These are phyloP conservation scores for Drosophila seclusa DNA, from an alignment of 2,888 invertebrate genomes.

Conservation along the genomic window DNA sequence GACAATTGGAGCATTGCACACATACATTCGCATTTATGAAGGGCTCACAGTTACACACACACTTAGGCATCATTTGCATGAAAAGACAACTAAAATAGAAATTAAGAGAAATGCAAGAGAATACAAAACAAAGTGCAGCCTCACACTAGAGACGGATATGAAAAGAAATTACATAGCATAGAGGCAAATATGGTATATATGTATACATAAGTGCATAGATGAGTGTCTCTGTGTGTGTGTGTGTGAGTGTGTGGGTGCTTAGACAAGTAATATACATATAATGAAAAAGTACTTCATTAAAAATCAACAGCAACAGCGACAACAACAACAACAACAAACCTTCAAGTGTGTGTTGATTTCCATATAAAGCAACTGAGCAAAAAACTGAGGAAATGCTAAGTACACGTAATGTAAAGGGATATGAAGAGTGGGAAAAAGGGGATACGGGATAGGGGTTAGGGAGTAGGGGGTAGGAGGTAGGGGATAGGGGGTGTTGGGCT, in stretches of 20 bases:
- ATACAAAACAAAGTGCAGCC: slow-evolving; percentile 72
- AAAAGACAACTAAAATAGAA: slow-evolving; percentile 79
- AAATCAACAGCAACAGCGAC: slow-evolving; percentile 69
- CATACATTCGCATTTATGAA: slow-evolving; percentile 53
- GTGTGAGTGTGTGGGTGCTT: slow-evolving; percentile 26
- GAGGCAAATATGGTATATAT: slow-evolving; percentile 27
- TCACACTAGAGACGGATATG: slow-evolving; percentile 65
- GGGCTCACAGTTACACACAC: slow-evolving; percentile 48
- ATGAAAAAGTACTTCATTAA: slow-evolving; percentile 81
- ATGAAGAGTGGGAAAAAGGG: neutral
- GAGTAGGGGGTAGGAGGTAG: neutral
- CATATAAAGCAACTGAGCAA: slow-evolving; percentile 74
- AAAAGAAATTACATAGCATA: slow-evolving; percentile 73
- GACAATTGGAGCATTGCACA: slow-evolving; percentile 70
- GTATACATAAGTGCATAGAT: slow-evolving; percentile 28
- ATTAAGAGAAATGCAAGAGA: slow-evolving; percentile 69
- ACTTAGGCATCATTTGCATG: slow-evolving; percentile 63
- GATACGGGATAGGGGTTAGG: neutral
- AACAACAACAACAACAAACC: slow-evolving; percentile 50
- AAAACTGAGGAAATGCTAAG: slow-evolving; percentile 74
- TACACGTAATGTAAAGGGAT: slow-evolving; percentile 59
- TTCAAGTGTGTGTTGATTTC: slow-evolving; percentile 77
- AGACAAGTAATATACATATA: slow-evolving; percentile 66
- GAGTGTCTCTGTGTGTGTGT: slow-evolving; percentile 12
- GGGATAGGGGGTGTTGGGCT: slow-evolving; percentile 13